Evolutionary conservation across 2,113 vertebrate genomes (phyloP).

Genomic region (Seriola rivoliana): DNA sequence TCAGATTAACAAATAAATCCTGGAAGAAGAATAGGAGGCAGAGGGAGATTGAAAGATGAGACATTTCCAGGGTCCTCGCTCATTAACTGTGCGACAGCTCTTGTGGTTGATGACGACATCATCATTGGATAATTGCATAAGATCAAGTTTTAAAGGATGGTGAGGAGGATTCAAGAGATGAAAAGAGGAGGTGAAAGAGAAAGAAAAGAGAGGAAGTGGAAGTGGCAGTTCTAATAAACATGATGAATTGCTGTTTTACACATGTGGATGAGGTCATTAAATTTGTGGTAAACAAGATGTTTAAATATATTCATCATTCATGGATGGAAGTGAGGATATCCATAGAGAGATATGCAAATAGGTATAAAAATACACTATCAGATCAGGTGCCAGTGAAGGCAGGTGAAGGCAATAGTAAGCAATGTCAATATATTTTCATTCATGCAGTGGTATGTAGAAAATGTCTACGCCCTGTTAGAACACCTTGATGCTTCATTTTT

Average conservation of each 20-base stretch:
- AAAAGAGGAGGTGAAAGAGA: conserved; percentile 8
- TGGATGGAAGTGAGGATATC: background rate
- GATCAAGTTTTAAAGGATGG: conserved; percentile 13
- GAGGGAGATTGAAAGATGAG: background rate
- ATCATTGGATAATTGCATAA: conserved; percentile 7
- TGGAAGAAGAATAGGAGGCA: background rate
- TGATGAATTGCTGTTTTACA: conserved; percentile 48
- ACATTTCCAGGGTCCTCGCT: background rate
- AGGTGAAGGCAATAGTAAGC: background rate
- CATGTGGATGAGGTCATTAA: conserved; percentile 37
- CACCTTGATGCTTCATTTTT: background rate
- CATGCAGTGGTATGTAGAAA: background rate
- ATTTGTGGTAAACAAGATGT: conserved; percentile 31
- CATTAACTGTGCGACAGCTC: background rate
- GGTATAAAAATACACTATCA: background rate
- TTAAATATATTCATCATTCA: conserved; percentile 43
- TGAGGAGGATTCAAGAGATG: conserved; percentile 19
- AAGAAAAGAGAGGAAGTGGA: background rate
- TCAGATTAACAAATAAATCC: conserved; percentile 18
- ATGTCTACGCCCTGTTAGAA: background rate
- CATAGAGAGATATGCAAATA: conserved; percentile 6
- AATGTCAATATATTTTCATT: background rate
- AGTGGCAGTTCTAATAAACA: conserved; percentile 46
- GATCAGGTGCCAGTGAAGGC: conserved; percentile 7
- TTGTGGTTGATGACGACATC: background rate